Evolutionary conservation across 1,140 invertebrate genomes (phyloP).

Genomic region (Triops longicaudatus): DNA sequence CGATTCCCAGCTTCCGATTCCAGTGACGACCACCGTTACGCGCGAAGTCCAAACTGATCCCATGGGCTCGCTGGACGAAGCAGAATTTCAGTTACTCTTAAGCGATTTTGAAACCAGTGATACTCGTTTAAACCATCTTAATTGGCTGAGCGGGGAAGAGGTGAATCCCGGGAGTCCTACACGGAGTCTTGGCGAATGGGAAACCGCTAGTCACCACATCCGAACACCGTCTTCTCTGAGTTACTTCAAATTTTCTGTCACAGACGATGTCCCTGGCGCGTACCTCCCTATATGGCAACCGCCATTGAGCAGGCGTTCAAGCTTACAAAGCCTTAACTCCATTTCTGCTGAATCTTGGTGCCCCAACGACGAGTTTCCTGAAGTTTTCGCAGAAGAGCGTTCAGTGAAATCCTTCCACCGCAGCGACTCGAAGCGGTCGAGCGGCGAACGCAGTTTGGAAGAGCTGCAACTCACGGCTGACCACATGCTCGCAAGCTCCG

Average conservation of each 20-base stretch:
- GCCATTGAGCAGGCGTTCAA: conserved; percentile 21
- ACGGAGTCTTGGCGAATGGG: conserved; percentile 27
- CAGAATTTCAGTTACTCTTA: background rate
- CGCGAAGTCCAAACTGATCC: conserved; percentile 26
- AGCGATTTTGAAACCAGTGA: background rate
- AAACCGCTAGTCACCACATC: conserved; percentile 29
- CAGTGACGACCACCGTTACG: conserved; percentile 3
- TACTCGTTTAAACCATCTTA: background rate
- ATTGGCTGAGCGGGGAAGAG: background rate
- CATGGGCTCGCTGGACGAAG: conserved; percentile 13
- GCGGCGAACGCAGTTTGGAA: conserved; percentile 33
- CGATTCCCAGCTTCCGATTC: background rate
- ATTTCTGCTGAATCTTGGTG: conserved; percentile 8
- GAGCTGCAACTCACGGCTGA: conserved; percentile 31
- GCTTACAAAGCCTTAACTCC: conserved; percentile 20
- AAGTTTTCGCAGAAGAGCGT: background rate
- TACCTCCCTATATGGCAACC: conserved; percentile 26
- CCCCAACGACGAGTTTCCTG: background rate
- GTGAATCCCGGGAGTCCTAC: conserved; percentile 21
- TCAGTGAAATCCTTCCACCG: conserved; percentile 22
- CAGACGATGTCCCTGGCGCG: background rate
- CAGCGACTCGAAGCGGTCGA: conserved; percentile 32
- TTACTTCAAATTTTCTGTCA: background rate
- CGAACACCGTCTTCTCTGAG: conserved; percentile 8
- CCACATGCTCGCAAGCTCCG: conserved; percentile 27